Evolutionary conservation across 2,113 vertebrate species (phyloP).

Genomic region (Apodemus sylvaticus): DNA sequence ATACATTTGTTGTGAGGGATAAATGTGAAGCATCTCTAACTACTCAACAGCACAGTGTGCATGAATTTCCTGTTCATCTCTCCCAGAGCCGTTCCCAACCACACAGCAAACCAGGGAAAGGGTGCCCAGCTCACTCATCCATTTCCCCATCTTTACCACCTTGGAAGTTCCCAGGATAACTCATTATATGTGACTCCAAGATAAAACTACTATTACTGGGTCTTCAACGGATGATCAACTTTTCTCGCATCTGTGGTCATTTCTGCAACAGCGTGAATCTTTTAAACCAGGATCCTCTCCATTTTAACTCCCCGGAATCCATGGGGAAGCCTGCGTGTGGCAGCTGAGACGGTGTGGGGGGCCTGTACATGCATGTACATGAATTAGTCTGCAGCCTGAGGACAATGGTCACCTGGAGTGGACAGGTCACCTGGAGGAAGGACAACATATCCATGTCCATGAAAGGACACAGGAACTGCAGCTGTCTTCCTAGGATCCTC

Average conservation of each 20-base stretch:
- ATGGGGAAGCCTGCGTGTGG: background rate
- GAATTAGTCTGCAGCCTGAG: background rate
- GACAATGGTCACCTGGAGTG: background rate
- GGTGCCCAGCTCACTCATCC: background rate
- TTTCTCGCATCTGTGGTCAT: background rate
- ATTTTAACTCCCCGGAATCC: rapidly evolving
- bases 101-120: background rate
- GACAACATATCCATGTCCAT: background rate
- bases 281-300: background rate
- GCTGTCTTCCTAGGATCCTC: background rate
- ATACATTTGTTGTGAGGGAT: background rate
- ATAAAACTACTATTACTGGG: background rate
- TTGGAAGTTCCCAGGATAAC: background rate
- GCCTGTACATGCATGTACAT: background rate
- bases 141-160: background rate
- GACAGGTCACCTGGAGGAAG: background rate
- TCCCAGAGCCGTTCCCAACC: background rate
- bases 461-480: background rate
- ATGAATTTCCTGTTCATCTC: background rate
- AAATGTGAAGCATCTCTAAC: background rate
- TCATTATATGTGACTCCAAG: background rate
- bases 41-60: background rate
- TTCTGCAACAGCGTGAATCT: background rate
- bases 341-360: background rate
- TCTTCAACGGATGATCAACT: background rate